These are phyloP conservation scores for Bellardia bayeri DNA, from an alignment of 2,888 invertebrate species.

Conservation along the genomic window DNA sequence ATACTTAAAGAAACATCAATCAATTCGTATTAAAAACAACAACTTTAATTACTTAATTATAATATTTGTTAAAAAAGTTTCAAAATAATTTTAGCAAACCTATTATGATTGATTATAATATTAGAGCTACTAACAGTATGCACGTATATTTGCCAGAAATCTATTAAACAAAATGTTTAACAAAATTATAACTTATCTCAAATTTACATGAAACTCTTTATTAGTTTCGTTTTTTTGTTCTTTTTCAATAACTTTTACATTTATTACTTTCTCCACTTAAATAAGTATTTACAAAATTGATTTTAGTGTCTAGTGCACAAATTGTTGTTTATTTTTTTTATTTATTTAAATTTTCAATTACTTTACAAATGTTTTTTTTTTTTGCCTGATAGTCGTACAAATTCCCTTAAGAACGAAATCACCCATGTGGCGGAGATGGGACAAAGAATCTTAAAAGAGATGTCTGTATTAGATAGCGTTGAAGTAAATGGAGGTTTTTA, in stretches of 20 bases:
- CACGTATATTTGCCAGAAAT: background rate
- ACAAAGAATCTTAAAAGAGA: conserved; percentile 49
- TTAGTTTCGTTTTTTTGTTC: background rate
- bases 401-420: conserved; percentile 19
- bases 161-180: too few species aligned
- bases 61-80: background rate
- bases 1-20: background rate
- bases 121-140: background rate
- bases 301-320: conserved; percentile 28
- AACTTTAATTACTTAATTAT: background rate
- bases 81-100: background rate
- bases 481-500: conserved; percentile 48
- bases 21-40: background rate
- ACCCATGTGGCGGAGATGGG: conserved; percentile 12
- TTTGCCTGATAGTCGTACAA: background rate
- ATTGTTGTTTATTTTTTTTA: background rate
- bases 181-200: conserved; percentile 14
- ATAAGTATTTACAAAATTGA: conserved; percentile 6
- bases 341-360: conserved; percentile 38
- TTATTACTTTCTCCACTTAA: conserved; percentile 35
- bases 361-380: conserved; percentile 20
- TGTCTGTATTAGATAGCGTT: conserved; percentile 65
- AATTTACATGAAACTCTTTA: conserved; percentile 19
- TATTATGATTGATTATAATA: background rate
- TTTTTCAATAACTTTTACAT: background rate